phyloP scores from a whole-genome alignment of 1,140 invertebrate species.

The Drosophila sulfurigaster region DNA sequence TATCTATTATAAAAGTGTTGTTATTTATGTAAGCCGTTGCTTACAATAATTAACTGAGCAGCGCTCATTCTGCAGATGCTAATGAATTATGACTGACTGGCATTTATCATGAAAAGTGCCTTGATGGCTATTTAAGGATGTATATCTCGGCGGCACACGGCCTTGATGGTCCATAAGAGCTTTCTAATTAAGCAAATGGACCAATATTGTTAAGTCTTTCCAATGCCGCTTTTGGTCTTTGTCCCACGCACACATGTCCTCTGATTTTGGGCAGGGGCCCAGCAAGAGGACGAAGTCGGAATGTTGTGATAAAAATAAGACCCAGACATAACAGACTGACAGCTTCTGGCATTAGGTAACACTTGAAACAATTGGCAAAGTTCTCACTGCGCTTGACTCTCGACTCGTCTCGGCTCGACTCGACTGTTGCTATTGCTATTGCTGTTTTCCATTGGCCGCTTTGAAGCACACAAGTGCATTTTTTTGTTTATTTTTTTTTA shows the following conservation, averaged over 20 bases:
- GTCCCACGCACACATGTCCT: constrained; percentile 8
- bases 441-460: constrained; percentile 31
- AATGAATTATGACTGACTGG: constrained; percentile 21
- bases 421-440: constrained; percentile 3
- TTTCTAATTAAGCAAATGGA: constrained; percentile 74
- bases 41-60: background rate
- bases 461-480: constrained; percentile 58
- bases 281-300: too few relatives aligned
- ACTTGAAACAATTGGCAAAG: constrained; percentile 56
- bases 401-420: background rate
- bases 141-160: background rate
- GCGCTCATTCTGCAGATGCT: background rate
- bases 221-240: background rate
- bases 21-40: background rate
- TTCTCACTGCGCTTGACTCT: constrained; percentile 23
- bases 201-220: constrained; percentile 50
- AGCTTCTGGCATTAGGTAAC: constrained; percentile 61
- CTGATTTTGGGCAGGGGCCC: background rate
- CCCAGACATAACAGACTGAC: constrained; percentile 31
- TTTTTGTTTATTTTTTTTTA: constrained; percentile 69
- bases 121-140: background rate
- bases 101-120: background rate
- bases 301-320: constrained; percentile 27
- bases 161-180: constrained; percentile 19
- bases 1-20: constrained; percentile 1